Evolutionary conservation across 2,797 vertebrate genomes (phyloP).

Genomic region (Octomys mimax): DNA sequence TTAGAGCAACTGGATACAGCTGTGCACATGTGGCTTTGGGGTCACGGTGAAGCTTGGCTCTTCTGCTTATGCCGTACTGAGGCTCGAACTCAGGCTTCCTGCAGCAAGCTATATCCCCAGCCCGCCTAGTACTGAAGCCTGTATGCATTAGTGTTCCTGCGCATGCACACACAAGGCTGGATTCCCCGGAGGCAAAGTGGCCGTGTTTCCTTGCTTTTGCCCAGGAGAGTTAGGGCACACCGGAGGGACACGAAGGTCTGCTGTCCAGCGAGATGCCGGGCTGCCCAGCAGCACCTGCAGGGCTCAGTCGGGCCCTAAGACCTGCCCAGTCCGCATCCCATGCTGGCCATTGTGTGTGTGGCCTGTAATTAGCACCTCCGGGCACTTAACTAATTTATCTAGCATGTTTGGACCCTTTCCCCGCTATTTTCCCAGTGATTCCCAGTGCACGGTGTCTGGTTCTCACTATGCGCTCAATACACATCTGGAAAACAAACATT

Average conservation of each 20-base stretch:
- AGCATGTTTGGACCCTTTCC: neutral
- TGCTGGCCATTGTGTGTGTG: neutral
- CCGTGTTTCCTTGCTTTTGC: neutral
- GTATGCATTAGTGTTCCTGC: neutral
- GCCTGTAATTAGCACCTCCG: neutral
- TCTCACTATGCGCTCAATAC: neutral
- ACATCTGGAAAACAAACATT: accelerated
- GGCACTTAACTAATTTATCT: neutral
- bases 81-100: neutral
- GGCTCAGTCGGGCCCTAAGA: too few species aligned
- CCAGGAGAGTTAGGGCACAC: neutral
- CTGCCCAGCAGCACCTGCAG: neutral
- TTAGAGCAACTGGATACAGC: neutral
- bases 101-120: neutral
- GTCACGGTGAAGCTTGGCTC: neutral
- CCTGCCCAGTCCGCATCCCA: neutral
- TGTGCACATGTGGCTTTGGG: neutral
- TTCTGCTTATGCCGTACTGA: neutral
- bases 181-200: neutral
- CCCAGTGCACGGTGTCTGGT: neutral
- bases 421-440: neutral
- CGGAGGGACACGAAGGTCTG: neutral
- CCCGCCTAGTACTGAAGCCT: neutral
- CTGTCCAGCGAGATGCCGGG: neutral
- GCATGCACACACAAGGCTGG: neutral